Conservation (phyloP, 2,797 vertebrate species). For the Leptatherina wallacei region DNA sequence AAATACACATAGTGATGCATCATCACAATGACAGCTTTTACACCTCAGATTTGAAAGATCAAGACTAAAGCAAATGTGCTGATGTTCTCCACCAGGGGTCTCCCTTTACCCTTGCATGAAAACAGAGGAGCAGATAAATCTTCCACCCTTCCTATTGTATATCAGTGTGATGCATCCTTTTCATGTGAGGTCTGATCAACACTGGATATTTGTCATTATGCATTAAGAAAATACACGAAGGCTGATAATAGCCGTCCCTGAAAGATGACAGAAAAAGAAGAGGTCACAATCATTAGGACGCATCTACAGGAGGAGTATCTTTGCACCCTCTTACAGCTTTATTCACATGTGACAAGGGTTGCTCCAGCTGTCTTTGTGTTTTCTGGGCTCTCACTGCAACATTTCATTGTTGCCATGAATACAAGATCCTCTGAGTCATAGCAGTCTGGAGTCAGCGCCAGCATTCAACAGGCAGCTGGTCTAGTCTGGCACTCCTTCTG, state of each 20-base stretch:
- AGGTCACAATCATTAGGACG: constrained; percentile 34
- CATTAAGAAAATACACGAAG: background rate
- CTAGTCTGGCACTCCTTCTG: constrained; percentile 20
- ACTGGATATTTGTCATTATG: constrained; percentile 21
- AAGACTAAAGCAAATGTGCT: background rate
- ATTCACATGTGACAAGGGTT: background rate
- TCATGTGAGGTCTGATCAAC: constrained; percentile 11
- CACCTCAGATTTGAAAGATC: background rate
- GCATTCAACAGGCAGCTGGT: constrained; percentile 27
- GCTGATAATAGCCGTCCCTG: constrained; percentile 1
- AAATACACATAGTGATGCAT: constrained; percentile 31
- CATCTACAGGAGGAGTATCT: constrained; percentile 6
- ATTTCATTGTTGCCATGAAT: constrained; percentile 26
- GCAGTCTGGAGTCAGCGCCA: constrained; percentile 14
- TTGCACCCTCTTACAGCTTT: constrained; percentile 11
- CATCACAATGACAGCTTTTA: background rate
- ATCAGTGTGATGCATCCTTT: constrained; percentile 22
- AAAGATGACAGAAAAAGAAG: constrained; percentile 24
- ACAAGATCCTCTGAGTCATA: constrained; percentile 12
- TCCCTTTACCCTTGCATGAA: constrained; percentile 56
- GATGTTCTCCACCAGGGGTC: constrained; percentile 66
- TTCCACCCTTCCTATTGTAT: background rate
- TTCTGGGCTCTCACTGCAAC: background rate
- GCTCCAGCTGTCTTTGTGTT: background rate
- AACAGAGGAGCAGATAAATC: background rate